Evolutionary conservation across 2,888 invertebrate species (phyloP).

Genomic region (Augiades crinisus): DNA sequence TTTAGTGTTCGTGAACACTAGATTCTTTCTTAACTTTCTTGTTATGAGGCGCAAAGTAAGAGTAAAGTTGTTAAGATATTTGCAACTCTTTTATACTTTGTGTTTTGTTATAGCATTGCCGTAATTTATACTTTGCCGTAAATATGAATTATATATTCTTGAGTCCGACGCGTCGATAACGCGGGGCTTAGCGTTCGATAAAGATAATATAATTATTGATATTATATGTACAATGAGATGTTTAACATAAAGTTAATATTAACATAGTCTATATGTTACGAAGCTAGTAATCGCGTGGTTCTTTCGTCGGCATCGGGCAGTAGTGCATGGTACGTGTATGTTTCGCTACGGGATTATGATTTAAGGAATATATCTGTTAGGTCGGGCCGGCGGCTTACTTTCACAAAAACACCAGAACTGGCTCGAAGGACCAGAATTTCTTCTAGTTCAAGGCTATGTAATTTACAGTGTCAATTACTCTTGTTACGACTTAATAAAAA

Average conservation of each 20-base stretch:
- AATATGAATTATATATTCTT: too few relatives aligned
- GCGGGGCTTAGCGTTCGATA: slow-evolving; percentile 39
- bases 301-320: slow-evolving; percentile 50
- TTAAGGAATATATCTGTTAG: slow-evolving; percentile 40
- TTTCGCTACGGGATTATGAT: slow-evolving; percentile 39
- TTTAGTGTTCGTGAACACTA: too few relatives aligned
- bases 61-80: too few relatives aligned
- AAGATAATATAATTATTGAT: slow-evolving; percentile 37
- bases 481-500: slow-evolving; percentile 18
- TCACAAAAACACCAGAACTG: too few relatives aligned
- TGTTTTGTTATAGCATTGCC: too few relatives aligned
- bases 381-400: slow-evolving; percentile 38
- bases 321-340: slow-evolving; percentile 40
- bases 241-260: slow-evolving; percentile 52
- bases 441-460: not conserved
- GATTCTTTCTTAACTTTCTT: too few relatives aligned
- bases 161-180: slow-evolving; percentile 24
- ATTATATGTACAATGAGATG: slow-evolving; percentile 47
- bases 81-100: too few relatives aligned
- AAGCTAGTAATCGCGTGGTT: slow-evolving; percentile 56
- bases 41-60: too few relatives aligned
- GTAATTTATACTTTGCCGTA: too few relatives aligned
- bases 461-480: slow-evolving; percentile 23
- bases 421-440: slow-evolving; percentile 28
- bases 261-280: slow-evolving; percentile 53